Conservation (phyloP, 2,113 vertebrate genomes). For the Shinisaurus crocodilurus region DNA sequence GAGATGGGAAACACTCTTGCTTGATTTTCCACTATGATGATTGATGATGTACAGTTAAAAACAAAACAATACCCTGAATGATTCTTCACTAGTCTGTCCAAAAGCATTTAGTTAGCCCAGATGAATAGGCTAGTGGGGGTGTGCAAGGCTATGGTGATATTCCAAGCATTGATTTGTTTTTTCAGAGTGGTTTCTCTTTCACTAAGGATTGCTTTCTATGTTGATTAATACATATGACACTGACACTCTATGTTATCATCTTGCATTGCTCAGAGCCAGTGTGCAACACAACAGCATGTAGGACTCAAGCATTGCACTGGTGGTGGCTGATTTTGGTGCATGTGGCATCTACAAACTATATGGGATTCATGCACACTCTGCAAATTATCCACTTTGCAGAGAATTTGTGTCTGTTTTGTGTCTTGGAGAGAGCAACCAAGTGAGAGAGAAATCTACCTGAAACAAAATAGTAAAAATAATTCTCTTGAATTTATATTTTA, state of each 20-base stretch:
- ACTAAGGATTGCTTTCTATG: background rate
- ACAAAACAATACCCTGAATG: background rate
- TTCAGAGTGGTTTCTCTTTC: background rate
- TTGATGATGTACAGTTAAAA: background rate
- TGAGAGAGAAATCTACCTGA: background rate
- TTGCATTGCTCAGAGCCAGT: background rate
- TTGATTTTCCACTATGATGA: background rate
- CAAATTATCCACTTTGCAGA: background rate
- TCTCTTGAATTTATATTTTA: background rate
- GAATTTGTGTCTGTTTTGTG: background rate
- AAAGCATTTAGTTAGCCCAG: background rate
- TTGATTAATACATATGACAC: background rate
- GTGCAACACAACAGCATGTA: fast-evolving
- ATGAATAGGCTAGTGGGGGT: background rate
- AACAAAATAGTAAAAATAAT: background rate
- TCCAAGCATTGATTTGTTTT: background rate
- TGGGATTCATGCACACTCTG: background rate
- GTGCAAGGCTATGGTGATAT: background rate
- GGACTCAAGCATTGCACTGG: background rate
- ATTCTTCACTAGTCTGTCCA: background rate
- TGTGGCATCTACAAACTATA: background rate
- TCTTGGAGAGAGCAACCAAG: background rate
- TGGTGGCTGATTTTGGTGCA: background rate
- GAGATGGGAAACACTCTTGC: background rate
- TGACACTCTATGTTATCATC: background rate